phyloP scores from a whole-genome alignment of 2,113 vertebrate genomes.

The Mus spicilegus region DNA sequence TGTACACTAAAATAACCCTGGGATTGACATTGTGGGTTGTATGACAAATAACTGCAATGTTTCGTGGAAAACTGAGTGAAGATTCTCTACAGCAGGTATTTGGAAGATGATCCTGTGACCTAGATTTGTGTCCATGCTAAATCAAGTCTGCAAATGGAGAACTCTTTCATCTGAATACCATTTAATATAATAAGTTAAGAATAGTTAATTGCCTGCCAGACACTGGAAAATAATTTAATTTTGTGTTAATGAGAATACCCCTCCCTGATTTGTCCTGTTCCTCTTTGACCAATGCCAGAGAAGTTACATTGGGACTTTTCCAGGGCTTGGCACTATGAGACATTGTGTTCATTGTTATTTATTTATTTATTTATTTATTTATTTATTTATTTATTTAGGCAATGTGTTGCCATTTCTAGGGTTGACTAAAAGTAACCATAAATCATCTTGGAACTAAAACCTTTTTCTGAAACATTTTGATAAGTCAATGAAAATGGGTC shows the following conservation, averaged over 20 bases:
- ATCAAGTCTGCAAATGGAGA: slow-evolving; percentile 29
- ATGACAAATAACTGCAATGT: slow-evolving; percentile 12
- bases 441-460: slow-evolving; percentile 52
- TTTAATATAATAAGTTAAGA: slow-evolving; percentile 78
- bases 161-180: slow-evolving; percentile 65
- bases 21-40: neutral
- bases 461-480: slow-evolving; percentile 40
- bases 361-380: neutral
- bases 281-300: slow-evolving; percentile 61
- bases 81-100: neutral
- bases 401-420: neutral
- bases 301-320: slow-evolving; percentile 29
- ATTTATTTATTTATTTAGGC: neutral
- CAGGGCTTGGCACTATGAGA: slow-evolving; percentile 48
- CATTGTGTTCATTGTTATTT: slow-evolving; percentile 58
- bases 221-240: slow-evolving; percentile 80
- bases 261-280: slow-evolving; percentile 41
- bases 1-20: slow-evolving; percentile 56
- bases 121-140: neutral
- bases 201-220: slow-evolving; percentile 70
- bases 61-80: slow-evolving; percentile 60
- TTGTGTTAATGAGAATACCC: slow-evolving; percentile 77
- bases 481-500: slow-evolving; percentile 3
- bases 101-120: neutral
- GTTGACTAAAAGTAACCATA: slow-evolving; percentile 4